These are phyloP conservation scores for Philereme vetulata DNA, from an alignment of 2,888 invertebrate genomes.

Conservation along the genomic window DNA sequence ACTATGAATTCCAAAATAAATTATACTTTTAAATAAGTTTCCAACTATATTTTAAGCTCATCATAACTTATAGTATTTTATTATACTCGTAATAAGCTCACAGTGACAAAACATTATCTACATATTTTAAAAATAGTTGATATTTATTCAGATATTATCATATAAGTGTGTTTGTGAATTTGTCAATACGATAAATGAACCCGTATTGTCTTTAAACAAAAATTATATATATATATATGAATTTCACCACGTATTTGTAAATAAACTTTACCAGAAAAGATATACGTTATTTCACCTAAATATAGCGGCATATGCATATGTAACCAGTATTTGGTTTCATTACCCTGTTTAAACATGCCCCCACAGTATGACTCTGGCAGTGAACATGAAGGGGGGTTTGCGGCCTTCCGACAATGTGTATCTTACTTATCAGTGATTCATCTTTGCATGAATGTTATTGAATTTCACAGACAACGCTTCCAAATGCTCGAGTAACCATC, in stretches of 20 bases:
- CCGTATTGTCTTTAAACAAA: too few relatives aligned
- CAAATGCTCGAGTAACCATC: too few relatives aligned
- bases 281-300: constrained; percentile 28
- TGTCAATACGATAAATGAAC: too few relatives aligned
- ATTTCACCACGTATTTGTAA: not conserved
- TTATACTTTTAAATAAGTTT: constrained; percentile 33
- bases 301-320: constrained; percentile 28
- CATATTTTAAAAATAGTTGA: too few relatives aligned
- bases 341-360: constrained; percentile 51
- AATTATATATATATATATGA: too few relatives aligned
- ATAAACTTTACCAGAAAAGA: constrained; percentile 21
- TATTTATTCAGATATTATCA: too few relatives aligned
- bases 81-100: too few relatives aligned
- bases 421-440: constrained; percentile 3
- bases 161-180: too few relatives aligned
- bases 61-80: not conserved
- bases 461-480: too few relatives aligned
- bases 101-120: too few relatives aligned
- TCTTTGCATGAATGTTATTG: not conserved
- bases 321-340: constrained; percentile 56
- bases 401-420: constrained; percentile 9
- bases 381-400: constrained; percentile 26
- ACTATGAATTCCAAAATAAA: constrained; percentile 30
- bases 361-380: constrained; percentile 36
- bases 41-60: constrained; percentile 20